phyloP scores from a whole-genome alignment of 2,113 vertebrate genomes.

The Cathartes aura region DNA sequence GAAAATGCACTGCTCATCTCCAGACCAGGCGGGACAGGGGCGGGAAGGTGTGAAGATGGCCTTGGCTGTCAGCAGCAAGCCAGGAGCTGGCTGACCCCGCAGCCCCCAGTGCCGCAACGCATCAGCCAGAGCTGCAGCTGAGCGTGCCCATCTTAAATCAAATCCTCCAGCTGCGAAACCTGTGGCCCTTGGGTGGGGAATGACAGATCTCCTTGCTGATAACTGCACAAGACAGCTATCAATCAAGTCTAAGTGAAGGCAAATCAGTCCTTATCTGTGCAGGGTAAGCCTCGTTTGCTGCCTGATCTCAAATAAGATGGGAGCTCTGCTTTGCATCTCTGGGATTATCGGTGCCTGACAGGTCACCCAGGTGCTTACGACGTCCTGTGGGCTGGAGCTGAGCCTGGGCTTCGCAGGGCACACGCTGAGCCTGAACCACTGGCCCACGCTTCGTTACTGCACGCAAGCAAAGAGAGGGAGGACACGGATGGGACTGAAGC shows the following conservation, averaged over 20 bases:
- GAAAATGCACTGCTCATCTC: fast-evolving
- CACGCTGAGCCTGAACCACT: neutral
- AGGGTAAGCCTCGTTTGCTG: neutral
- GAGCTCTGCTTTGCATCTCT: neutral
- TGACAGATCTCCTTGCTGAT: neutral
- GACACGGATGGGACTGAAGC: neutral
- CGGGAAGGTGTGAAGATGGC: neutral
- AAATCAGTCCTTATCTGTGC: neutral
- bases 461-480: neutral
- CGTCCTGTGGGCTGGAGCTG: neutral
- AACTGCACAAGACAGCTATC: neutral
- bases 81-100: neutral
- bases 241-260: neutral
- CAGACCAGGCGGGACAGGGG: fast-evolving
- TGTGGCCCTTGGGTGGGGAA: neutral
- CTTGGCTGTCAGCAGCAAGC: neutral
- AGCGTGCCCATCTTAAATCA: neutral
- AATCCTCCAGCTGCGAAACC: neutral
- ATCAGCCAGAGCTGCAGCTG: fast-evolving
- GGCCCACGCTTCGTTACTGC: neutral
- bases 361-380: neutral
- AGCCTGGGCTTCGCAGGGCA: neutral
- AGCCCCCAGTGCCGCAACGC: fast-evolving
- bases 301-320: neutral
- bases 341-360: neutral